Base-by-base conservation (phyloP, 2,888 invertebrate genomes). In the Lacanobia wlatinum region DNA sequence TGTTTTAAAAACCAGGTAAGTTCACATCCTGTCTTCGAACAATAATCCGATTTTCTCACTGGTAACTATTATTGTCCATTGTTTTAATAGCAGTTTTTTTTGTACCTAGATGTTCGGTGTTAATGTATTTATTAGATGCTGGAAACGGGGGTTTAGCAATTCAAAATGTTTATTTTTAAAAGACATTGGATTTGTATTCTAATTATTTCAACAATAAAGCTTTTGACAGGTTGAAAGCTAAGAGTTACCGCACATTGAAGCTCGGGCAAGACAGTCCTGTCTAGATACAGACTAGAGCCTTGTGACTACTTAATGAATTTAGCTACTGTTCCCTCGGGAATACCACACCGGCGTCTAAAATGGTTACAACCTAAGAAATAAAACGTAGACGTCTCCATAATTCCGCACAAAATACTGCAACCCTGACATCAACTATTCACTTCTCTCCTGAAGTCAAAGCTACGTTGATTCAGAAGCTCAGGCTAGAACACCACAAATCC, bases 401-500 rank as follows among this genome's bases (percentile, higher is more conserved):
- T 63, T 64, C 53, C 46, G 21, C 50, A 63, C 34, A 23, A 53
- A 34, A 73, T 67, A 10, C 55, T 70, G 4, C 6, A 18, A 14
- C 38, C 7, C 2, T 12, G 40, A 64, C 70, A 58, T 68, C 50
- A 71, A 76, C 34, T 40, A 64, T 43, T 68, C 56, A 34, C 18
- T 56, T 64, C 53, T 53, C 55, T 38, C 12, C 21, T 56, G 38
- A 72, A 77, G 66, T 80, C 61, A 70, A 73, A 69, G 56, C 62
- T 58, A 73, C 70, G 56, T 72, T 73, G 43, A 69, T 59, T 67
- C 59, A 60, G 53, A 70, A 60, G 43, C 64, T 69, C 65, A 55
- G 70, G 40, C 78, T 48, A 71, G 56, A 68, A 76, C 34, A 70
- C 74, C 78, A 70, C 72, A 73, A 83, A 84, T 84, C 78, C 83